A percentile compares a stretch with the other conserved stretches of the same genome.
Evolutionary conservation across 2,888 invertebrate species (phyloP).

Genomic region (Panzeria rudis): DNA sequence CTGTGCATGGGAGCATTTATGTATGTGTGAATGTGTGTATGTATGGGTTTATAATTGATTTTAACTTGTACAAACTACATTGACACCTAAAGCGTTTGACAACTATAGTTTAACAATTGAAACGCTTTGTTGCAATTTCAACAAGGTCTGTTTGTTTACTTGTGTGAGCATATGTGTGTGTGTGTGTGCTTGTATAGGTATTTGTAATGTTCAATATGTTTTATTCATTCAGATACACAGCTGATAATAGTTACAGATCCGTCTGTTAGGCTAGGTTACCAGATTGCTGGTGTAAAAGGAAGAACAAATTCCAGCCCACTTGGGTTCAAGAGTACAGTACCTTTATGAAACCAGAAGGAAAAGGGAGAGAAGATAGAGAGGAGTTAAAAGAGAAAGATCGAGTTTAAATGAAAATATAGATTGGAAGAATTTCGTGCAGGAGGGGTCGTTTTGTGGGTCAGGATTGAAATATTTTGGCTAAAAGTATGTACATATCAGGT

Average conservation of each 20-base stretch:
- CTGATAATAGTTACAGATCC: constrained; percentile 3
- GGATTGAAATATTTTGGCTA: too few species aligned
- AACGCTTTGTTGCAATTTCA: constrained; percentile 66
- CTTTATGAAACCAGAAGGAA: too few species aligned
- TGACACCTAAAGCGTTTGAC: constrained; percentile 75
- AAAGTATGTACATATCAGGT: too few species aligned
- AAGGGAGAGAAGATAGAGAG: too few species aligned
- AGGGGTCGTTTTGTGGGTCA: too few species aligned
- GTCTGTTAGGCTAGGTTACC: background rate
- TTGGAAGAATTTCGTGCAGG: too few species aligned
- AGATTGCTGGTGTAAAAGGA: too few species aligned
- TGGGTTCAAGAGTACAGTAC: too few species aligned
- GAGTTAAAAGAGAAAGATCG: too few species aligned
- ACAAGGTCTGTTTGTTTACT: constrained; percentile 19
- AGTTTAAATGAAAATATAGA: too few species aligned
- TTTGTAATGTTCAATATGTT: constrained; percentile 39
- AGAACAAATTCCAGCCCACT: too few species aligned
- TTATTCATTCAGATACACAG: constrained; percentile 8
- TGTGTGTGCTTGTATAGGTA: constrained; percentile 8
- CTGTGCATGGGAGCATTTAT: background rate
- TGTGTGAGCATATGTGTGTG: constrained; percentile 7
- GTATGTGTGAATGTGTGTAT: constrained; percentile 11
- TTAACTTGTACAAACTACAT: constrained; percentile 71
- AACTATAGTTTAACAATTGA: constrained; percentile 72
- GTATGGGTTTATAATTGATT: constrained; percentile 65